Conservation (phyloP, 2,113 vertebrate genomes). For the Etia nguti region DNA sequence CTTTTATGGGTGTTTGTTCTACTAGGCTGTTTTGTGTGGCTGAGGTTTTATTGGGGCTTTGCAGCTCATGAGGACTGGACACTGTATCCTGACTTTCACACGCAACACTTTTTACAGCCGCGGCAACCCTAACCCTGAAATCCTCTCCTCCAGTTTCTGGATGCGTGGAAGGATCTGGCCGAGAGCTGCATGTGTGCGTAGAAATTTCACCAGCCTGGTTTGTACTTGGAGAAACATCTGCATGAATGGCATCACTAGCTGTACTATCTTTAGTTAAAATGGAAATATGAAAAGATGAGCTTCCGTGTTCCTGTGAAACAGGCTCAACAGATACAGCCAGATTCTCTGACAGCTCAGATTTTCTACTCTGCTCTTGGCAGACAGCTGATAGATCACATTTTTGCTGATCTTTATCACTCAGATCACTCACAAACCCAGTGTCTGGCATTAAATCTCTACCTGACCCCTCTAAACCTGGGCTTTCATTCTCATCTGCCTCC, state of each 20-base stretch:
- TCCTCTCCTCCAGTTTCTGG: conserved; percentile 21
- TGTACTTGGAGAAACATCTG: neutral
- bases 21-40: conserved; percentile 22
- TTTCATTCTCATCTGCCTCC: neutral
- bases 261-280: conserved; percentile 16
- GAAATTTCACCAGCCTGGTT: conserved; percentile 13
- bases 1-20: conserved; percentile 36
- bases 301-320: conserved; percentile 22
- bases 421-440: neutral
- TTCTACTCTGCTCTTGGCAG: conserved; percentile 24
- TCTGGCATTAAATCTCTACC: neutral
- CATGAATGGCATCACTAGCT: conserved; percentile 10
- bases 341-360: neutral
- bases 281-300: neutral
- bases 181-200: neutral
- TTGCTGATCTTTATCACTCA: conserved; percentile 14
- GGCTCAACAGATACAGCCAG: conserved; percentile 9
- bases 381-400: conserved; percentile 9
- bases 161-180: neutral
- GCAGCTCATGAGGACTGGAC: neutral
- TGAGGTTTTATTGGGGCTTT: conserved; percentile 31
- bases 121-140: neutral
- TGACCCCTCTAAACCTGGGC: neutral
- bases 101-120: neutral
- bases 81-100: conserved; percentile 39